phyloP scores from a whole-genome alignment of 2,888 invertebrate species.

The Lepidonotus clava region DNA sequence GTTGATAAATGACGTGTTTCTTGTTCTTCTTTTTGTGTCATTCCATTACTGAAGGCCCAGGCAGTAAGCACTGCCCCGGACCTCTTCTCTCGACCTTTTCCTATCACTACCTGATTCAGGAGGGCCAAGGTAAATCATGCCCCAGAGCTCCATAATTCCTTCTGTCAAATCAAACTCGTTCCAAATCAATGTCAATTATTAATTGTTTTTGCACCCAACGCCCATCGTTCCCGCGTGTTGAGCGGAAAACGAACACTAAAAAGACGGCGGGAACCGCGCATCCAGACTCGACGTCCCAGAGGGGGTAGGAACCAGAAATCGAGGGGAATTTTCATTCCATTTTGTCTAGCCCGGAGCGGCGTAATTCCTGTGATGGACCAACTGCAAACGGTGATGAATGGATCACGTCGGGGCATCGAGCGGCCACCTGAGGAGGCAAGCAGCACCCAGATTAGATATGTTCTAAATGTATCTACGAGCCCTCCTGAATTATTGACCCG shows the following conservation, averaged over 20 bases:
- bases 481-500: constrained; percentile 21
- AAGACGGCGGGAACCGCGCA: too few species aligned
- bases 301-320: not conserved
- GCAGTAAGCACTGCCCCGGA: too few species aligned
- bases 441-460: not conserved
- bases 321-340: not conserved
- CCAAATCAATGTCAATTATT: not conserved
- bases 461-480: not conserved
- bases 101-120: too few species aligned
- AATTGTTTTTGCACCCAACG: too few species aligned
- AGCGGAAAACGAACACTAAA: too few species aligned
- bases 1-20: constrained; percentile 23
- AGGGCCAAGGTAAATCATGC: too few species aligned
- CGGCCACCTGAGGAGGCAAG: constrained; percentile 18
- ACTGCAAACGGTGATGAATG: not conserved
- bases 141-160: not conserved
- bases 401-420: not conserved
- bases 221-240: too few species aligned
- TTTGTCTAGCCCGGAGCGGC: not conserved
- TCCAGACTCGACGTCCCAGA: too few species aligned
- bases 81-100: not conserved
- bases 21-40: not conserved
- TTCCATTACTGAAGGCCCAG: too few species aligned
- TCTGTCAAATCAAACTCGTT: not conserved
- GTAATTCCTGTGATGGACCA: not conserved